Evolutionary conservation across 2,888 invertebrate genomes (phyloP).

Genomic region (Perithous albicinctus): DNA sequence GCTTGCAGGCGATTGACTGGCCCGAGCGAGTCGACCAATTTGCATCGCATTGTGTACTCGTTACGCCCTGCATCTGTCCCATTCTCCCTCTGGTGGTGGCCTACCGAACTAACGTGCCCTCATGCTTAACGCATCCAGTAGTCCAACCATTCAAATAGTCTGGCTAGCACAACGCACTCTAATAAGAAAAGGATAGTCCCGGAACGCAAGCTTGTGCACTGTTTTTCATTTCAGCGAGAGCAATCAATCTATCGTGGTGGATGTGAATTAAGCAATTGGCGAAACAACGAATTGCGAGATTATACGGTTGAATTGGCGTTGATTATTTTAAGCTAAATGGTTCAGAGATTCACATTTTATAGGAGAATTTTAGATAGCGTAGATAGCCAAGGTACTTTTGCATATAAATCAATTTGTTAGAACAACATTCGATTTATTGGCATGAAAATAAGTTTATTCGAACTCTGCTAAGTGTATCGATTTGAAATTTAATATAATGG

Average conservation of each 20-base stretch:
- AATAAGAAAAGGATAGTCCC: neutral
- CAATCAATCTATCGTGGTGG: neutral
- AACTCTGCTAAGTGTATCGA: too few relatives aligned
- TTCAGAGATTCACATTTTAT: too few relatives aligned
- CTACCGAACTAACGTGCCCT: constrained; percentile 41
- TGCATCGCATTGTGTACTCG: constrained; percentile 84
- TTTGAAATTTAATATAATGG: too few relatives aligned
- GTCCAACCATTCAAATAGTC: constrained; percentile 52
- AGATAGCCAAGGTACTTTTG: too few relatives aligned
- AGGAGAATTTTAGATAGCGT: too few relatives aligned
- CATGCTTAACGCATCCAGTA: constrained; percentile 47
- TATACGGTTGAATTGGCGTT: neutral
- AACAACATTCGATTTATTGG: too few relatives aligned
- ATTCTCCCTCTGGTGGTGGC: constrained; percentile 57
- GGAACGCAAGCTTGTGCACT: neutral
- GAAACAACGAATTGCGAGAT: neutral
- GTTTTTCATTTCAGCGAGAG: neutral
- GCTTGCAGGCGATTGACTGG: constrained; percentile 76
- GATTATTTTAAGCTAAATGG: too few relatives aligned
- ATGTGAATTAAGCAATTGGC: neutral
- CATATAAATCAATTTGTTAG: too few relatives aligned
- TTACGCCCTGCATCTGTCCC: constrained; percentile 82
- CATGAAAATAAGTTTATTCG: too few relatives aligned
- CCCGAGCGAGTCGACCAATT: constrained; percentile 80
- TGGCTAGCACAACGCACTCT: constrained; percentile 27